Base-by-base conservation (phyloP, 2,797 vertebrate species). In the Cirrhinus mrigala region DNA sequence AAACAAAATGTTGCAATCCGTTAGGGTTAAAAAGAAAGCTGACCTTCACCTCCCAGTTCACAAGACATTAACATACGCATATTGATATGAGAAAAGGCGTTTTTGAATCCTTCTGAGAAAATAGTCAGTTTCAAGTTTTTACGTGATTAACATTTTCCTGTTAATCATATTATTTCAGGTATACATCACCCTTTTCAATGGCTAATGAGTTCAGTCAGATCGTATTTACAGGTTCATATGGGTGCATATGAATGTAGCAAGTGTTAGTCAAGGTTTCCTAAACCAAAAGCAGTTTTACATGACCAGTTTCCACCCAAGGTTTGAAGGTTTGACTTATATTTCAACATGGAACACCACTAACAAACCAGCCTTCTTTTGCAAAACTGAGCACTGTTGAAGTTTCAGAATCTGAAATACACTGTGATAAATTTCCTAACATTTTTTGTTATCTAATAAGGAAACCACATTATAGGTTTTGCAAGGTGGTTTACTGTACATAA, bases 331-430 rank as follows among this genome's bases (percentile, higher is more conserved):
- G 16, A 76, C 50, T 20, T 20, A 74, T 52, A 29, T 52, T 6
- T 52, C 4, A 50, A 27, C 70, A 52, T 20, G 50, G 9, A 74
- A 18, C 48, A 24, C 40, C 14, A 70, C 1, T 71, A 71, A n/a
- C 69, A 70, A 71, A 71, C 69, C 22, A 71, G 11, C 37, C 40
- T 15, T 71, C 15, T 50, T 74, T 50, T 48, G 37, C n/a, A 71
- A 71, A 3, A 24, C n/a, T 62, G 14, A 29, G 1, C 62, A 33
- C 12, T 24, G 69, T 4, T 48, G 22, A 24, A 9, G 22, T 16
- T 29, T 33, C 15, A 27, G 3, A 15, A 33, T 33, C 1, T 16
- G 62, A 64, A 64, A 64, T 62, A 15, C 1, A 58, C 22, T 60
- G 56, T 12, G 10, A 12, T 60, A 4, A 4, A 62, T 62, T 62